Base-by-base conservation (phyloP, 2,888 invertebrate genomes). In the Vannuccia rotundouncinata region DNA sequence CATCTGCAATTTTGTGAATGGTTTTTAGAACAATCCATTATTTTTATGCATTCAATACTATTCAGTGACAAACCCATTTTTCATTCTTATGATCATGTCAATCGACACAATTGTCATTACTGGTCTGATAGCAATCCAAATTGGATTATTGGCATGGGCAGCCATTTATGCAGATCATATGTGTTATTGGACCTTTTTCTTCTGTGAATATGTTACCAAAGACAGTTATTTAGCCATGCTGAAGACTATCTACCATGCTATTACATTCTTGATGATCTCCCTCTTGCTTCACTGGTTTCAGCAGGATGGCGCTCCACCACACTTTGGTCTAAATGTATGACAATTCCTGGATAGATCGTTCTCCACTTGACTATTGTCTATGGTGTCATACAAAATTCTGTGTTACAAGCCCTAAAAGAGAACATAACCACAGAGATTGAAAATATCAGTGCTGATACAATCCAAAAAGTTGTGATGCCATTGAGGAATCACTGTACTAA, bases 31-130 rank as follows among this genome's bases (percentile, higher is more conserved):
- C 30, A 75, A 74, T 29, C 74, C 17, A 29, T 79, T 66, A 66
- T 22, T 66, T 66, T n/a, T 66, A 27, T 22, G 66, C 66, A 66
- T 13, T 66, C 66, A 66, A 66, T 66, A 66, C 66, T 66, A 5
- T 66, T 79, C 80, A 79, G 76, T 30, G 80, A 78, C 30, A 29
- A 79, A 78, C 77, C 80, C 29, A 79, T 79, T 79, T 79, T 66
- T 79, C 0, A 79, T 79, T 45, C 78, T 29, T 31, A 30, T 79
- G 74, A 27, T 17, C 76, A 79, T 17, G 80, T 79, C 5, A 79
- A 79, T 66, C 76, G 45, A 45, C 80, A 79, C 75, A 78, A 79
- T 77, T 74, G 25, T 29, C 76, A 59, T 74, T 79, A 79, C 5
- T 79, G 80, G 76, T 79, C 13, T 31, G 76, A 78, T 5, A 78